Evolutionary conservation across 2,113 vertebrate genomes (phyloP).

Genomic region (Poecile atricapillus): DNA sequence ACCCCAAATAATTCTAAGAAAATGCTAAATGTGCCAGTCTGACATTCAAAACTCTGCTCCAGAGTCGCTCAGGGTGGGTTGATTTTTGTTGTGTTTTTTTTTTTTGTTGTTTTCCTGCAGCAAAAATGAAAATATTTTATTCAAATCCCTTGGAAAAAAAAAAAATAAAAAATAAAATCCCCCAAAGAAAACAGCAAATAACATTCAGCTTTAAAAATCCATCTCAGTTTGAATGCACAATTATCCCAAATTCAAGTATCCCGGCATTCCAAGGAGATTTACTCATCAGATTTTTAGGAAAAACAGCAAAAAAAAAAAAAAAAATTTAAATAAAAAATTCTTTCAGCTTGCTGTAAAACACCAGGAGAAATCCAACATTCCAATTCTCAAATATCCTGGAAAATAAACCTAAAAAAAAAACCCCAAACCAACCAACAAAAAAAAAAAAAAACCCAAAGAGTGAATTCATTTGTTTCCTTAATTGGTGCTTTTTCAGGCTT

Average conservation of each 20-base stretch:
- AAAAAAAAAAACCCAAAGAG: background rate
- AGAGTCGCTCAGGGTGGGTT: background rate
- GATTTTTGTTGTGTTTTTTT: background rate
- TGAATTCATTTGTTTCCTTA: background rate
- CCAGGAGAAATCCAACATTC: background rate
- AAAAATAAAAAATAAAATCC: background rate
- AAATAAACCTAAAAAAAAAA: background rate
- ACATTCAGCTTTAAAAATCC: background rate
- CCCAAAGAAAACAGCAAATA: background rate
- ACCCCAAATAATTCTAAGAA: background rate
- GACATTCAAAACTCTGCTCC: conserved; percentile 11
- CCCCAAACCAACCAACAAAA: background rate
- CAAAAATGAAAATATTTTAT: background rate
- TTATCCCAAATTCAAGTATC: background rate
- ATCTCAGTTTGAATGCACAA: background rate
- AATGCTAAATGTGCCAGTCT: background rate
- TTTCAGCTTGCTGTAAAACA: background rate
- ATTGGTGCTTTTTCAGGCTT: background rate
- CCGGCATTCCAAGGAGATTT: background rate
- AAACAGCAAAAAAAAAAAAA: background rate
- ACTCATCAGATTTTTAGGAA: background rate
- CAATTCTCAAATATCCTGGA: background rate
- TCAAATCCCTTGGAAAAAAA: background rate
- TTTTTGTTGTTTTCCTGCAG: background rate
- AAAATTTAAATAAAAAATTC: background rate